Evolutionary conservation across 2,113 vertebrate genomes (phyloP).

Genomic region (Eurypyga helias): DNA sequence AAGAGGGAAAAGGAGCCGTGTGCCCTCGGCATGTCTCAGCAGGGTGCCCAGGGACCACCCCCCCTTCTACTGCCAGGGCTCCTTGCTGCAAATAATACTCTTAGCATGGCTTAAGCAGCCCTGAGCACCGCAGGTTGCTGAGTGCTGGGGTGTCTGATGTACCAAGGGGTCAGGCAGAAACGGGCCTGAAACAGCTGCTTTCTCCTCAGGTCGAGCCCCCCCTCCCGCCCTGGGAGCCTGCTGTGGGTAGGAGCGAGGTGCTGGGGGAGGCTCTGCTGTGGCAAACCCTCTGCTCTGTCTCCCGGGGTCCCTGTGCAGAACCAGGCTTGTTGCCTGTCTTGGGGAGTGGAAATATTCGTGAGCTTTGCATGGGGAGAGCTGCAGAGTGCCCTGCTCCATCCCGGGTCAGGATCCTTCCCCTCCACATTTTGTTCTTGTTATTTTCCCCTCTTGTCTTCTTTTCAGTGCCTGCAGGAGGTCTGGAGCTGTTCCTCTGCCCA

Average conservation of each 20-base stretch:
- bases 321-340: background rate
- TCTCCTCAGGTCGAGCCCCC: background rate
- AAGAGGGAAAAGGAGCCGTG: background rate
- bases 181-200: background rate
- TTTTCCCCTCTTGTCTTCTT: background rate
- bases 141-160: background rate
- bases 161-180: background rate
- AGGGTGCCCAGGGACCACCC: too few relatives aligned
- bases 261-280: background rate
- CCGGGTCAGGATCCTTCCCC: background rate
- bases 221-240: rapidly evolving
- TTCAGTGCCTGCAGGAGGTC: background rate
- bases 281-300: background rate
- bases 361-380: background rate
- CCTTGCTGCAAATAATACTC: background rate
- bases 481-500: background rate
- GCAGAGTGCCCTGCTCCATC: background rate
- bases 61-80: rapidly evolving
- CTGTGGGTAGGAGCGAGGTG: background rate
- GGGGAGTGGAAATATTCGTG: background rate
- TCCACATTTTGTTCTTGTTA: background rate
- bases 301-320: background rate
- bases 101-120: background rate
- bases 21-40: rapidly evolving
- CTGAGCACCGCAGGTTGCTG: rapidly evolving